Evolutionary conservation across 2,797 vertebrate species (phyloP).

Genomic region (Spheniscus humboldti): DNA sequence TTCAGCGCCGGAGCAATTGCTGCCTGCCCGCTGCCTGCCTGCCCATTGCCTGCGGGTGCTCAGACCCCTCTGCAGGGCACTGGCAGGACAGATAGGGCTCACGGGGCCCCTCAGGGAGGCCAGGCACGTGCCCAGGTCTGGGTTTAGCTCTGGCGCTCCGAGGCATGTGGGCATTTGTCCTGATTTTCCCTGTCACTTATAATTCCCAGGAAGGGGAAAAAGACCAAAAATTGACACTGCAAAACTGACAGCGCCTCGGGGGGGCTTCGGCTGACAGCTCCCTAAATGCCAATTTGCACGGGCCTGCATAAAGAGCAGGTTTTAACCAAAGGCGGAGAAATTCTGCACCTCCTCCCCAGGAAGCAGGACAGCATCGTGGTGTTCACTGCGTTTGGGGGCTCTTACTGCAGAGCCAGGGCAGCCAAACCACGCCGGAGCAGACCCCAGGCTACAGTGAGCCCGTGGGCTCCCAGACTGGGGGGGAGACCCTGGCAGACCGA

Average conservation of each 20-base stretch:
- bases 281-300: background rate
- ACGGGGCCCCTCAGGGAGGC: rapidly evolving
- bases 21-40: background rate
- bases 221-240: background rate
- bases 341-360: background rate
- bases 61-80: background rate
- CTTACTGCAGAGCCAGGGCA: background rate
- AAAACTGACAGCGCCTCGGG: background rate
- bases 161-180: background rate
- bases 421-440: rapidly evolving
- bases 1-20: background rate
- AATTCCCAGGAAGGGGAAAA: background rate
- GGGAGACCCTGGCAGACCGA: background rate
- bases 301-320: background rate
- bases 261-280: background rate
- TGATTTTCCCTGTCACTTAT: background rate
- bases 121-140: background rate
- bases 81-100: background rate
- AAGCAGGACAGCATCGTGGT: rapidly evolving
- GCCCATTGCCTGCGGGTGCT: background rate
- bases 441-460: rapidly evolving
- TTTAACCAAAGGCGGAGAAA: background rate
- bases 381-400: rapidly evolving
- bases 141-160: background rate
- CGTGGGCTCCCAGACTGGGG: rapidly evolving